Evolutionary conservation across 1,140 invertebrate genomes (phyloP).

Genomic region (Thaumetopoea pityocampa): DNA sequence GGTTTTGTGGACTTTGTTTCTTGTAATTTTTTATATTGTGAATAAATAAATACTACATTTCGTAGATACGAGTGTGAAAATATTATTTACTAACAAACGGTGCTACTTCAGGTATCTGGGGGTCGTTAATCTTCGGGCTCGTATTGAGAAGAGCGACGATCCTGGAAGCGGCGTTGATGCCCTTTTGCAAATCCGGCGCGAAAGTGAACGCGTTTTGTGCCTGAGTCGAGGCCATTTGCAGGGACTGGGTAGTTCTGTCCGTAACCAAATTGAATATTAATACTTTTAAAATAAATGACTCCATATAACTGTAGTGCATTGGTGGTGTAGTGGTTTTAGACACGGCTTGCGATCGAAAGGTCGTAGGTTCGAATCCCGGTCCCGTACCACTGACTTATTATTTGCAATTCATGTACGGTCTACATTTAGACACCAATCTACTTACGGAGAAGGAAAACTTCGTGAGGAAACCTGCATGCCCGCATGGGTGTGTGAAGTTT

Average conservation of each 20-base stretch:
- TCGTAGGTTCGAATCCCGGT: too few relatives aligned
- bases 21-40: not conserved
- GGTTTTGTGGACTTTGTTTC: too few relatives aligned
- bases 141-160: conserved; percentile 70
- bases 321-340: too few relatives aligned
- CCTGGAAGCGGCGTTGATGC: conserved; percentile 71
- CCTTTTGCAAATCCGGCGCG: conserved; percentile 80
- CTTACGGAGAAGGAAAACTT: too few relatives aligned
- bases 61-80: not conserved
- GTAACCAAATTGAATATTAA: conserved; percentile 1
- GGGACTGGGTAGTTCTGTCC: conserved; percentile 79
- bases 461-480: too few relatives aligned
- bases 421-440: too few relatives aligned
- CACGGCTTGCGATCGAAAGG: too few relatives aligned
- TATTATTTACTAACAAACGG: conserved; percentile 7
- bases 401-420: too few relatives aligned
- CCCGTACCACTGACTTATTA: too few relatives aligned
- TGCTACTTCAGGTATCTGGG: conserved; percentile 10
- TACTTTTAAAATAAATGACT: too few relatives aligned
- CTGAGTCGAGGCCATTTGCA: conserved; percentile 82
- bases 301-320: too few relatives aligned
- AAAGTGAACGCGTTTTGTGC: conserved; percentile 81
- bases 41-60: not conserved
- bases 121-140: conserved; percentile 59
- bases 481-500: too few relatives aligned